These are phyloP conservation scores for Synodontis membranacea DNA, from an alignment of 2,113 vertebrate species.

Conservation along the genomic window DNA sequence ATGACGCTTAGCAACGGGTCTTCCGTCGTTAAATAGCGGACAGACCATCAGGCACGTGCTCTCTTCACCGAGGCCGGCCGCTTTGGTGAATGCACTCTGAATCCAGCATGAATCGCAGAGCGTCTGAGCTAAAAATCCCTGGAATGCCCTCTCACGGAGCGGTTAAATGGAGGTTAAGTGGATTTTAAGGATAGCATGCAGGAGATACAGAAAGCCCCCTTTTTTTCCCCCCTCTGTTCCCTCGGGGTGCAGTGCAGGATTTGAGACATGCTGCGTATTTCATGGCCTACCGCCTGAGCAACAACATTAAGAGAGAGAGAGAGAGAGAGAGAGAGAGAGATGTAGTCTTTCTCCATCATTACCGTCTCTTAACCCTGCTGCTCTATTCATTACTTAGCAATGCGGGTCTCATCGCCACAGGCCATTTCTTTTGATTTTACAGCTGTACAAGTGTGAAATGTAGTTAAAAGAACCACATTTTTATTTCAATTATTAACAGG, in stretches of 20 bases:
- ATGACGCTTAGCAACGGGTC: not conserved
- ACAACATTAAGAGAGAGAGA: not conserved
- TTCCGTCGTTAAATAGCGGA: not conserved
- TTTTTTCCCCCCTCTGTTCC: conserved; percentile 58
- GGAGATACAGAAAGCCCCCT: conserved; percentile 64
- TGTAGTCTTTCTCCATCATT: not conserved
- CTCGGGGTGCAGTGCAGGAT: conserved; percentile 61
- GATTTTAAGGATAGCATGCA: conserved; percentile 65
- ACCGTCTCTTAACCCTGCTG: not conserved
- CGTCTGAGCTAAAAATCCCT: conserved; percentile 16
- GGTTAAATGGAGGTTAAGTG: conserved; percentile 73
- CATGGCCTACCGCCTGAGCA: conserved; percentile 61
- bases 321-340: not conserved
- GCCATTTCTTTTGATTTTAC: conserved; percentile 24
- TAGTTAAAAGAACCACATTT: not conserved
- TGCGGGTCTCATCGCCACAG: not conserved
- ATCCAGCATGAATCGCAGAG: conserved; percentile 25
- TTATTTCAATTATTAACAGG: not conserved
- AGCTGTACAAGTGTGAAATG: conserved; percentile 19
- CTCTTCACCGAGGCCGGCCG: not conserved
- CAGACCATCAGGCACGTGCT: not conserved
- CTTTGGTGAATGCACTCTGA: not conserved
- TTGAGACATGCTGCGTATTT: conserved; percentile 68
- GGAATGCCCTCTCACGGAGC: conserved; percentile 42
- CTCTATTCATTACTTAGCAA: conserved; percentile 17